Conservation (phyloP, 2,113 vertebrate genomes). For the Dunckerocampus dactyliophorus region DNA sequence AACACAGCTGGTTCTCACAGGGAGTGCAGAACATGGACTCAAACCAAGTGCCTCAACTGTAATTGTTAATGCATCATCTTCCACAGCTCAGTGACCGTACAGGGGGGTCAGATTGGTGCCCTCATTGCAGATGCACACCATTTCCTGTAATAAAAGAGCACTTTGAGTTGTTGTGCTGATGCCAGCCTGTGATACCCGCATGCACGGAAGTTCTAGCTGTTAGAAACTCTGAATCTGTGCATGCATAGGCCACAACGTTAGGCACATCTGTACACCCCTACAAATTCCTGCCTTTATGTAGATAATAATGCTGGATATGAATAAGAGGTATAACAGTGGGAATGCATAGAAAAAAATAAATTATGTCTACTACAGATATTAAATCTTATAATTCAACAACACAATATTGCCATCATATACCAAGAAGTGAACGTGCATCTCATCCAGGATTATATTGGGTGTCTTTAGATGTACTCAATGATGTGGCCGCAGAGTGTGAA, state of each 20-base stretch:
- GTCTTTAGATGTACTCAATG: background rate
- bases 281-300: background rate
- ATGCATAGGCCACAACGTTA: background rate
- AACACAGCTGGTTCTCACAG: slow-evolving; percentile 27
- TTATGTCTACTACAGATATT: too few species aligned
- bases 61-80: slow-evolving; percentile 29
- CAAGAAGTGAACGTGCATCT: background rate
- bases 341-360: background rate
- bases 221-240: background rate
- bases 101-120: slow-evolving; percentile 31
- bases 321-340: too few species aligned
- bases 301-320: background rate
- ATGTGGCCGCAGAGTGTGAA: background rate
- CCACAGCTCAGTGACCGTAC: slow-evolving; percentile 11
- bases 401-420: background rate
- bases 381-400: background rate
- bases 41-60: background rate
- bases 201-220: slow-evolving; percentile 35
- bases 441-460: background rate
- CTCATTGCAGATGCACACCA: slow-evolving; percentile 39
- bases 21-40: slow-evolving; percentile 7
- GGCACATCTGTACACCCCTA: background rate
- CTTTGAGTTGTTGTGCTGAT: slow-evolving; percentile 54
- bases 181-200: slow-evolving; percentile 49
- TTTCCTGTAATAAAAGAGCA: slow-evolving; percentile 66